Evolutionary conservation across 64 coral and sea anemone species (phyloP).

Genomic region (Pachyseris speciosa): DNA sequence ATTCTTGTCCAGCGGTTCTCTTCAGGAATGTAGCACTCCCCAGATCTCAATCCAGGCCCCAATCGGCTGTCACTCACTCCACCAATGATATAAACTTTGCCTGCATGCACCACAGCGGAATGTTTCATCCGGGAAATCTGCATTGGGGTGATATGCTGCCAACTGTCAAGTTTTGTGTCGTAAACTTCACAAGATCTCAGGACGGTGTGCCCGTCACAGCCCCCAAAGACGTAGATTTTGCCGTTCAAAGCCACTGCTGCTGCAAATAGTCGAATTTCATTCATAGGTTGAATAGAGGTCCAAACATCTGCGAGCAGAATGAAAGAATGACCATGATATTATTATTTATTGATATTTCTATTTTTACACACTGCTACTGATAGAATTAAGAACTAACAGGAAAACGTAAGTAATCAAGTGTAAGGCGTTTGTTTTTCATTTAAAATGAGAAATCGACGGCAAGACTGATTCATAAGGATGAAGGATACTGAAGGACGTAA

Average conservation of each 20-base stretch:
- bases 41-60: slow-evolving; percentile 13
- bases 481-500: too few species aligned
- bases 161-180: slow-evolving; percentile 29
- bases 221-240: slow-evolving; percentile 49
- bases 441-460: too few species aligned
- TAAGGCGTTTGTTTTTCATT: too few species aligned
- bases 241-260: slow-evolving; percentile 16
- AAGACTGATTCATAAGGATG: too few species aligned
- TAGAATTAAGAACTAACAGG: too few species aligned
- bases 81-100: slow-evolving; percentile 59
- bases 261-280: slow-evolving; percentile 17
- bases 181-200: slow-evolving; percentile 43
- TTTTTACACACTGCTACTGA: too few species aligned
- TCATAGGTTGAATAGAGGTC: slow-evolving; percentile 51
- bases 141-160: slow-evolving; percentile 45
- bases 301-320: slow-evolving; percentile 35
- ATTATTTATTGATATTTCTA: neutral
- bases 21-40: slow-evolving; percentile 57
- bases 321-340: neutral
- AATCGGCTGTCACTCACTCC: slow-evolving; percentile 11
- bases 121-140: slow-evolving; percentile 16
- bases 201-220: slow-evolving; percentile 33
- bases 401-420: too few species aligned
- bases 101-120: slow-evolving; percentile 30
- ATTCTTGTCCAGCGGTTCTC: slow-evolving; percentile 39